Base-by-base conservation (phyloP, 1,140 invertebrate species). In the Eurytemora carolleeae region DNA sequence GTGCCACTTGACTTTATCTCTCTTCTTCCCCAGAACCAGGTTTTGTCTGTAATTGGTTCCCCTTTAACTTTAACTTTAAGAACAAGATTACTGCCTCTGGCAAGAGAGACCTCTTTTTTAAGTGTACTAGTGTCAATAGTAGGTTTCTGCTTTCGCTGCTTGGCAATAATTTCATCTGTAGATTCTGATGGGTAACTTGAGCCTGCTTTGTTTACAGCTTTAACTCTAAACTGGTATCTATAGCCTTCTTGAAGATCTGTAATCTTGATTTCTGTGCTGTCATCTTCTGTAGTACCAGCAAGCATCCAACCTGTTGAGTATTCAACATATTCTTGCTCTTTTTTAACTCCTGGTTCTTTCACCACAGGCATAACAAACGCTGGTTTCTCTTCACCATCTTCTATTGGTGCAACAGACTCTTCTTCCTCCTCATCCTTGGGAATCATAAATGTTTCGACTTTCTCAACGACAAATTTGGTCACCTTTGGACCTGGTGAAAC, bases 141-240 rank as follows among this genome's bases (percentile, higher is more conserved):
- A 17, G 91, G 91, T 63, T 88, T 82, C 74, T 94, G 60, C 3
- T 77, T 73, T 19, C 26, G 53, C 53, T 91, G 85, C 72, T 93
- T 94, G 31, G 89, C 87, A 65, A 85, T 83, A 24, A 94, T 87
- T 0, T 86, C 82, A 63, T 84, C 86, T 25, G 91, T 95, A 60
- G 88, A 82, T 70, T 95, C 86, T 52, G 89, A 93, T 3, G 95
- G 90, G 68, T 95, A 89, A 21, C 93, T 92, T 56, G 81, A 81
- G 53, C 95, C 95, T 24, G 92, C 94, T 74, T 95, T 95, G 74
- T 98, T 98, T 0, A 93, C 77, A 52, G 95, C 95, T 53, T 84
- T 76, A 1, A 98, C 82, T 61, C 95, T 76, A 77, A 98, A 98
- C 75, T 96, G 87, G 69, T 92, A 92, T 67, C 87, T 87, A 70